Conservation (phyloP, 1,140 invertebrate genomes). For the Apis dorsata region DNA sequence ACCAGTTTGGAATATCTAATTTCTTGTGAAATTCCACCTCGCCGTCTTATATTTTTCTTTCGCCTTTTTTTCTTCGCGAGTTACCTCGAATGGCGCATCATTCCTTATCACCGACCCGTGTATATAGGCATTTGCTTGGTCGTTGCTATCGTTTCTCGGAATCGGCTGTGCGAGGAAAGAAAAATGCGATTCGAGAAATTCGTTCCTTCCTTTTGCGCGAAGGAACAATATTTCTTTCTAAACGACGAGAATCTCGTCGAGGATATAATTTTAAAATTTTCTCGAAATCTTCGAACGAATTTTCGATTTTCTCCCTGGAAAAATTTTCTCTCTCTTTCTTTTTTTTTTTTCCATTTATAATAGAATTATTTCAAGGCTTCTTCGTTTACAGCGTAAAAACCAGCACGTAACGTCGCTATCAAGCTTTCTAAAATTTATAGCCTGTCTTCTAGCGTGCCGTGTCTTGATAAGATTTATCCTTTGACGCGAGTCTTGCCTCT, state of each 20-base stretch:
- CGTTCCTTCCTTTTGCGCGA: neutral
- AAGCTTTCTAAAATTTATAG: slow-evolving; percentile 30
- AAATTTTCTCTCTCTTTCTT: too few relatives aligned
- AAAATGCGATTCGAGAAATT: neutral
- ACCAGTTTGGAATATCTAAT: neutral
- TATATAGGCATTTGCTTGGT: neutral
- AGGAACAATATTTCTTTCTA: neutral
- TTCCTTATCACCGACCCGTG: slow-evolving; percentile 15
- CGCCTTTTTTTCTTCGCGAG: neutral
- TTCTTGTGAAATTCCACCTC: neutral
- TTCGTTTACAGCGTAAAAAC: neutral
- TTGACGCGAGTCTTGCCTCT: neutral
- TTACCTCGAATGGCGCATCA: neutral
- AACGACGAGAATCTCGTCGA: too few relatives aligned
- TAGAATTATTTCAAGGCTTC: neutral
- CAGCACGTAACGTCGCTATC: neutral
- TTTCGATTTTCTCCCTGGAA: too few relatives aligned
- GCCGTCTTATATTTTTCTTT: neutral
- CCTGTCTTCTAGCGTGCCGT: slow-evolving; percentile 9
- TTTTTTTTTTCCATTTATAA: neutral
- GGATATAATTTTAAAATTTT: too few relatives aligned
- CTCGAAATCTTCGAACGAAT: too few relatives aligned
- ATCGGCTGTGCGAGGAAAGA: neutral
- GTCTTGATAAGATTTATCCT: slow-evolving; percentile 22
- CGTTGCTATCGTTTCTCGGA: slow-evolving; percentile 31